A percentile compares a stretch with the other conserved stretches of the same genome.
Conservation (phyloP, 2,113 vertebrate genomes). For the Lepisosteus oculatus region DNA sequence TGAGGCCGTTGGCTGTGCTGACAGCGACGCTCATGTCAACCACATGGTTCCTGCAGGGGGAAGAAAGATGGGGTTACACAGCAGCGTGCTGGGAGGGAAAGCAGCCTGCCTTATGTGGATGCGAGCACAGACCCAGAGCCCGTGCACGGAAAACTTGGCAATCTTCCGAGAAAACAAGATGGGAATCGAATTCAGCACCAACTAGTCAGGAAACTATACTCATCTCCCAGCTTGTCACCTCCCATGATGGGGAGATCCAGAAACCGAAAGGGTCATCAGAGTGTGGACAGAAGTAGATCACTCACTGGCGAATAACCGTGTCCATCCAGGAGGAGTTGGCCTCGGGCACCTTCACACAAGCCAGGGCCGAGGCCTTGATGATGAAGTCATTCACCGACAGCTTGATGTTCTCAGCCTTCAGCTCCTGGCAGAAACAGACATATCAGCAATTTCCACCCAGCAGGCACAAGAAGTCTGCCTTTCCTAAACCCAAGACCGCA, state of each 20-base stretch:
- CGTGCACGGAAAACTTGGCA: no score
- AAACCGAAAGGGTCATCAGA: no score
- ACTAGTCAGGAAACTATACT: no score
- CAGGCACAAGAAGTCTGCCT: no score
- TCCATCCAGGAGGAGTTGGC: conserved; percentile 98
- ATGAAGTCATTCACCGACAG: conserved; percentile 97
- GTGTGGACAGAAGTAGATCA: conserved; percentile 29
- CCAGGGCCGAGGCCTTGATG: conserved; percentile 92
- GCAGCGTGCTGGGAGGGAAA: background rate
- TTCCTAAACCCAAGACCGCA: no score
- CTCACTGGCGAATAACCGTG: conserved; percentile 96
- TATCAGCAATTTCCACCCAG: no score
- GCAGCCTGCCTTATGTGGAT: no score
- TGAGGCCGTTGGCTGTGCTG: conserved; percentile 87
- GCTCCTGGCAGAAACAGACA: conserved; percentile 65
- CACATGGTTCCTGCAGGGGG: conserved; percentile 84
- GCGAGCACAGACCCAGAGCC: no score
- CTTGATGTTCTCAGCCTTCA: conserved; percentile 81
- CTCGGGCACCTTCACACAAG: conserved; percentile 95
- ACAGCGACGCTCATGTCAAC: conserved; percentile 92
- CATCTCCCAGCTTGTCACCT: no score
- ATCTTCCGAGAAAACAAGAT: no score
- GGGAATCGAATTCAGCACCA: no score
- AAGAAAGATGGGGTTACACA: background rate
- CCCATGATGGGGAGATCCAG: no score